Conservation (phyloP, 1,140 invertebrate species). For the Scaptomyza graminum region DNA sequence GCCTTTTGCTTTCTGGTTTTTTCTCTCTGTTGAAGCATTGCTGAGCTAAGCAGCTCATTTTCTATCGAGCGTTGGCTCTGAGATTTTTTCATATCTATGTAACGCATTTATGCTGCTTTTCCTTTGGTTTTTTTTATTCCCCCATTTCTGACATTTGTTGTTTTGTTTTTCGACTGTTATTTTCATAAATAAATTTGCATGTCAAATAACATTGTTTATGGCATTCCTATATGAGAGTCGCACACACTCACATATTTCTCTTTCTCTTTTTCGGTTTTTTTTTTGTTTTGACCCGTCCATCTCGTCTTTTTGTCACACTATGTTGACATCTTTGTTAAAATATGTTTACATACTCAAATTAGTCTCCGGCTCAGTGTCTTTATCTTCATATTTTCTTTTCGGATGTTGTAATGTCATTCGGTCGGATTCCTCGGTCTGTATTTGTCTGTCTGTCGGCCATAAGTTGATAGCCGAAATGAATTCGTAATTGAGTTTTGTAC, state of each 20-base stretch:
- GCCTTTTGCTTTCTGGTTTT: constrained; percentile 18
- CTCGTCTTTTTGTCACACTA: constrained; percentile 62
- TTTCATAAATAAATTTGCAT: constrained; percentile 83
- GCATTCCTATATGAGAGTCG: constrained; percentile 72
- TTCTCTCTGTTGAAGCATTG: constrained; percentile 34
- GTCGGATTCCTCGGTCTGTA: constrained; percentile 29
- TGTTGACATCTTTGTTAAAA: constrained; percentile 82
- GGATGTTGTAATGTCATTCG: constrained; percentile 4
- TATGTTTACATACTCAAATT: constrained; percentile 81
- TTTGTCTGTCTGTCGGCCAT: constrained; percentile 56
- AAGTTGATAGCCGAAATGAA: constrained; percentile 78
- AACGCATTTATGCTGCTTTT: neutral
- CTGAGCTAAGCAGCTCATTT: constrained; percentile 78
- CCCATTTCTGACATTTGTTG: constrained; percentile 10
- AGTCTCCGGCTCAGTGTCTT: constrained; percentile 44
- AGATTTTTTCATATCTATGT: constrained; percentile 55
- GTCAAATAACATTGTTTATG: constrained; percentile 82
- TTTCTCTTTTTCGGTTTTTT: too few species aligned
- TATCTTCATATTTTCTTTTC: constrained; percentile 9
- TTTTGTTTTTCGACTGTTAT: constrained; percentile 70
- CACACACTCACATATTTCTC: constrained; percentile 60
- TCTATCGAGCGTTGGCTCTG: constrained; percentile 50
- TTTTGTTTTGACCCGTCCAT: neutral
- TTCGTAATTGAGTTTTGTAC: constrained; percentile 79
- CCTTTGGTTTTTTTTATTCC: neutral